phyloP scores from a whole-genome alignment of 2,888 invertebrate genomes.

The Lasius platythorax region DNA sequence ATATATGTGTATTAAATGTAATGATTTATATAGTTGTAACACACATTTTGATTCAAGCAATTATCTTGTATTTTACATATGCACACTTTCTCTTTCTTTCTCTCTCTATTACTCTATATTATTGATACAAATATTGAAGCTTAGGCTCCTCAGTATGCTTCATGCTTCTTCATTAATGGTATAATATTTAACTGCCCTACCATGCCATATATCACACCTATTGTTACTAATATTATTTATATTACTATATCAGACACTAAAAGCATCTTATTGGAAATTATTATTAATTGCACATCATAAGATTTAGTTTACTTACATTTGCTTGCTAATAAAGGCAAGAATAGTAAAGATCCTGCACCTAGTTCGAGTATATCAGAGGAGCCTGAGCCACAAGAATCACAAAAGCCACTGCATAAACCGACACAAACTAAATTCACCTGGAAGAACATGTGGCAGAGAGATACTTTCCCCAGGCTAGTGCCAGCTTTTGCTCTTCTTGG shows the following conservation, averaged over 20 bases:
- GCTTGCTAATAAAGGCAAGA: conserved; percentile 81
- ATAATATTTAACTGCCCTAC: conserved; percentile 15
- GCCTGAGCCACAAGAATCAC: conserved; percentile 71
- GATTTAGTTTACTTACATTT: conserved; percentile 76
- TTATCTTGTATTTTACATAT: background rate
- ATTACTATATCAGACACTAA: conserved; percentile 50
- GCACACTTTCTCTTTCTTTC: background rate
- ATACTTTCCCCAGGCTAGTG: conserved; percentile 81
- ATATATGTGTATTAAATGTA: conserved; percentile 27
- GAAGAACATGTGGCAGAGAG: conserved; percentile 81
- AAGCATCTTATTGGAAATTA: conserved; percentile 52
- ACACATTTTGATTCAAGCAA: conserved; percentile 14
- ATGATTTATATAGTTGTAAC: conserved; percentile 16
- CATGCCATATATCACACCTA: conserved; percentile 9
- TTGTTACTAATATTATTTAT: conserved; percentile 42
- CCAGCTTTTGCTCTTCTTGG: conserved; percentile 82
- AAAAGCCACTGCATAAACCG: conserved; percentile 77
- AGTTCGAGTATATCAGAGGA: conserved; percentile 71
- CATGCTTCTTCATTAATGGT: conserved; percentile 59
- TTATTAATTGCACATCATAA: conserved; percentile 57
- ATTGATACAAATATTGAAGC: conserved; percentile 54
- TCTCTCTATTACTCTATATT: background rate
- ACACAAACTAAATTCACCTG: conserved; percentile 82
- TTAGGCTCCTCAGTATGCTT: conserved; percentile 64
- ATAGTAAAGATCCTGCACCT: conserved; percentile 75